These are phyloP conservation scores for Mactromeris polynyma DNA, from an alignment of 2,888 invertebrate genomes.

Conservation along the genomic window DNA sequence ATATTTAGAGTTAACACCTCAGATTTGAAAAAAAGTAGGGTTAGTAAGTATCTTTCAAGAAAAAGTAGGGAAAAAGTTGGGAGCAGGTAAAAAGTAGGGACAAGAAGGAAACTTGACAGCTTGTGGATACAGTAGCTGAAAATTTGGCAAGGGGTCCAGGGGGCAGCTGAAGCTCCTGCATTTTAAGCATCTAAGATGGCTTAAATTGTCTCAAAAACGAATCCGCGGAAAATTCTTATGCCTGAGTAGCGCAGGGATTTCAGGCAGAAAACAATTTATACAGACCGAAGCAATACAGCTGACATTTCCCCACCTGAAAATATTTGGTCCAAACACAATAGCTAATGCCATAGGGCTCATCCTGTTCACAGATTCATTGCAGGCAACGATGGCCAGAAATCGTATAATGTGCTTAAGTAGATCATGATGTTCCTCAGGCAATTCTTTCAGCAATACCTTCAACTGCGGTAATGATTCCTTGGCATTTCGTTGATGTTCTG, in stretches of 20 bases:
- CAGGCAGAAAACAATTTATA: neutral
- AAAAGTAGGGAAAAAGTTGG: too few relatives aligned
- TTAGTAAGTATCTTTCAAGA: too few relatives aligned
- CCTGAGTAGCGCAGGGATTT: too few relatives aligned
- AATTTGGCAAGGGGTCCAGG: too few relatives aligned
- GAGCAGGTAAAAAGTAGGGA: too few relatives aligned
- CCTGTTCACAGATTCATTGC: slow-evolving; percentile 86
- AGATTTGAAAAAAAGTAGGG: too few relatives aligned
- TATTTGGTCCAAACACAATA: slow-evolving; percentile 88
- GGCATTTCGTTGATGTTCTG: slow-evolving; percentile 71
- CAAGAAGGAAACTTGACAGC: too few relatives aligned
- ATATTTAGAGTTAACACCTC: too few relatives aligned
- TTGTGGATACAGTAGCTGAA: too few relatives aligned
- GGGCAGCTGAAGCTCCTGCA: too few relatives aligned
- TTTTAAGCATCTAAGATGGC: too few relatives aligned
- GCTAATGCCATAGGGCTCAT: slow-evolving; percentile 87
- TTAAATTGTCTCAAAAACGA: neutral
- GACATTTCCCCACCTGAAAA: slow-evolving; percentile 85
- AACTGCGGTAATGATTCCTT: slow-evolving; percentile 74
- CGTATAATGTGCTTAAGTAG: slow-evolving; percentile 87
- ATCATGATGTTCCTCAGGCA: slow-evolving; percentile 87
- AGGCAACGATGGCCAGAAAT: slow-evolving; percentile 87
- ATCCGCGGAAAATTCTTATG: neutral
- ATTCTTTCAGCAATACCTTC: slow-evolving; percentile 79
- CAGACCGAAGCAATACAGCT: neutral